These are phyloP conservation scores for Gambusia affinis DNA, from an alignment of 2,113 vertebrate species.

Conservation along the genomic window DNA sequence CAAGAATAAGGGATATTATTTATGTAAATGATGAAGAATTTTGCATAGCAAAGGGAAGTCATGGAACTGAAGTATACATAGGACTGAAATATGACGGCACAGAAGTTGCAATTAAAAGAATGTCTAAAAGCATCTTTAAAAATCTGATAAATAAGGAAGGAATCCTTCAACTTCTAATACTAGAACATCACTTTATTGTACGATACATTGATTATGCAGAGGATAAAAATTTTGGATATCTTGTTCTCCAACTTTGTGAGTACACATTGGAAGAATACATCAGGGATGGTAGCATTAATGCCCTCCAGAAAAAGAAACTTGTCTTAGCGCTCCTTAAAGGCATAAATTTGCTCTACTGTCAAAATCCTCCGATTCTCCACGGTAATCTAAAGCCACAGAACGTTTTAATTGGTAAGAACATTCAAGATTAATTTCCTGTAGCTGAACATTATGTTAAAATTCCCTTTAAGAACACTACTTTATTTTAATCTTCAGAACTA, in stretches of 20 bases:
- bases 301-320: conserved; percentile 3
- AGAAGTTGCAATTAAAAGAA: conserved; percentile 68
- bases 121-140: conserved; percentile 50
- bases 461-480: no score
- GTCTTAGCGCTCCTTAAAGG: conserved; percentile 50
- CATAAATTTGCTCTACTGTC: conserved; percentile 59
- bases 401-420: conserved; percentile 69
- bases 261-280: conserved; percentile 72
- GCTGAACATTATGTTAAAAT: background rate
- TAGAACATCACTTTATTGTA: conserved; percentile 60
- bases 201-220: conserved; percentile 63
- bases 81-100: conserved; percentile 64
- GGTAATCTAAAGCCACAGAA: conserved; percentile 78
- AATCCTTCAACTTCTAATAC: conserved; percentile 54
- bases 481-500: no score
- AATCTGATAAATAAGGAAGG: conserved; percentile 59
- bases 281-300: background rate
- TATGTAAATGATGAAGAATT: conserved; percentile 41
- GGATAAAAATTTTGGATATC: conserved; percentile 70
- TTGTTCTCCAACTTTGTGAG: conserved; percentile 76
- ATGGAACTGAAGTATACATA: conserved; percentile 66
- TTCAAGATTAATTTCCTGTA: background rate
- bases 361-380: conserved; percentile 55
- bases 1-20: conserved; percentile 11
- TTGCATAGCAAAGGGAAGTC: conserved; percentile 52